Conservation (phyloP, 30 jellyfish, hydroid and myxozoan genomes). For the Calvadosia cruxmelitensis region DNA sequence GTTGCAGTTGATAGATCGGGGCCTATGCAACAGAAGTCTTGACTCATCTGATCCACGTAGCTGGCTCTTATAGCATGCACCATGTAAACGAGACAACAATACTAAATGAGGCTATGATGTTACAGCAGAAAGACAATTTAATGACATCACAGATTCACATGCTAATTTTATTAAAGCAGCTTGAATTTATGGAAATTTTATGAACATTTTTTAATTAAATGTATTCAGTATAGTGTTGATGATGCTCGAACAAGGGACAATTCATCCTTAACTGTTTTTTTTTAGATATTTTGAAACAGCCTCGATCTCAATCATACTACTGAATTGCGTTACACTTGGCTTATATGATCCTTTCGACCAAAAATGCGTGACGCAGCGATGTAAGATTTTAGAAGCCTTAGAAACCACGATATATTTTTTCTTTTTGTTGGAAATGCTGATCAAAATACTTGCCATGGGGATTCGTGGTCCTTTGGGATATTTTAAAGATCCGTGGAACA, state of each 20-base stretch:
- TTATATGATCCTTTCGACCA: constrained; percentile 91
- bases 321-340: constrained; percentile 93
- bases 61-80: no score
- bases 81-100: no score
- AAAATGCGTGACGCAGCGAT: constrained; percentile 49
- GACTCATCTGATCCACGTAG: no score
- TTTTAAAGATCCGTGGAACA: constrained; percentile 70
- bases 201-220: no score
- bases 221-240: no score
- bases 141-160: no score
- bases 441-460: constrained; percentile 82
- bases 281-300: constrained; percentile 67
- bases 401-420: constrained; percentile 72
- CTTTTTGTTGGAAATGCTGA: constrained; percentile 78
- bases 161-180: no score
- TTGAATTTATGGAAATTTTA: no score
- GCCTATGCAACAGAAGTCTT: no score
- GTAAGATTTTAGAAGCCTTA: constrained; percentile 55
- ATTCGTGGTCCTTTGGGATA: constrained; percentile 74
- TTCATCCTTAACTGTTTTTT: background rate
- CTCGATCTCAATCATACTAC: constrained; percentile 56
- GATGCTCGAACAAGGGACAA: background rate
- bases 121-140: no score
- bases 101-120: no score
- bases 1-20: no score